Conservation (phyloP, 2,113 vertebrate species). For the Oceanites oceanicus region DNA sequence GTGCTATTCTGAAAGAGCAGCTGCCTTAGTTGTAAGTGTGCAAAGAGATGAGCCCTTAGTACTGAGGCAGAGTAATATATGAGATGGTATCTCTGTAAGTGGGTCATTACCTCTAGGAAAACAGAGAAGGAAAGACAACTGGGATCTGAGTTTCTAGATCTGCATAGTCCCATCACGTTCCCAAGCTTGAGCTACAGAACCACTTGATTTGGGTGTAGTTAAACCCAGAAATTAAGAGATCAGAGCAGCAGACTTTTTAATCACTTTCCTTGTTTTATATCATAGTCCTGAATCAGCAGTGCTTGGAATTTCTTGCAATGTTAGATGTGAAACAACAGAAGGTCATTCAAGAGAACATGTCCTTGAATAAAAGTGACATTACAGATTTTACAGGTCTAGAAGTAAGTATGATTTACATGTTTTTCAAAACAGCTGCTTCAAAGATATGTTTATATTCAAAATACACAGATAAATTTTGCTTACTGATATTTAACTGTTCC, state of each 20-base stretch:
- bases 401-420: conserved; percentile 62
- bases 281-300: conserved; percentile 81
- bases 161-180: not conserved
- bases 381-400: conserved; percentile 80
- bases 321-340: conserved; percentile 82
- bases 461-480: not conserved
- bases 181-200: not conserved
- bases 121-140: not conserved
- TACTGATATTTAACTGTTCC: not conserved
- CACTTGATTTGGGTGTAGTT: not conserved
- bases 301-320: conserved; percentile 83
- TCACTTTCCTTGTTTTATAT: not conserved
- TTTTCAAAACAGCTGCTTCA: not conserved
- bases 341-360: conserved; percentile 71
- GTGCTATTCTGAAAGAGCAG: not conserved
- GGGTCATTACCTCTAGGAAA: not conserved
- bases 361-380: conserved; percentile 35
- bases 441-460: not conserved
- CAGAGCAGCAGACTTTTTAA: not conserved
- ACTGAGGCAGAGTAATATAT: not conserved
- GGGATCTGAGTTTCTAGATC: not conserved
- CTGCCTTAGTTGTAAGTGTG: not conserved
- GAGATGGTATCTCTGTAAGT: not conserved
- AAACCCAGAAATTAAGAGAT: not conserved
- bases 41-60: not conserved